Evolutionary conservation across 2,888 invertebrate genomes (phyloP), one percentile per base, ranked within the genome.

Genomic region (Hydrotaea cyrtoneurina): DNA sequence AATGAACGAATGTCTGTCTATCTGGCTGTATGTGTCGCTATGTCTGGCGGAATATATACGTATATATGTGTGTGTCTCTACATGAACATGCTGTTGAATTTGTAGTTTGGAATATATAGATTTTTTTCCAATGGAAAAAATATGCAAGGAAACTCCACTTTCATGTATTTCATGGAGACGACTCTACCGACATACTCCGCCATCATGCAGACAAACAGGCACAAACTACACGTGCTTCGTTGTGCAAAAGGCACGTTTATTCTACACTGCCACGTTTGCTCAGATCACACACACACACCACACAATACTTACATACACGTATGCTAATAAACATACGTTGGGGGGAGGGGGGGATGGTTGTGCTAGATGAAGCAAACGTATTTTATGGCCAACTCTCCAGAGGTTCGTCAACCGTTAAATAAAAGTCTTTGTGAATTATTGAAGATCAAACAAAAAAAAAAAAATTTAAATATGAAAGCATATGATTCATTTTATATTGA

Each of bases 61-160:
- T 43, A 43, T 3, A 15, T 13, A 50, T 50, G n/a, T 13, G 1
- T n/a, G 50, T 50, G n/a, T 50, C 15, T 3, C 59, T 23, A 15
- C 23, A 7, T 55, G 55, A n/a, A 50, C n/a, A 23, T 26, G 26
- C 2, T 59, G 59, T 26, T 26, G 5, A 59, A 23, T 59, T 23
- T 59, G 26, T 59, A 59, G 23, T 59, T 59, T 2, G 13, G 50
- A 26, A 59, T 59, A 59, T 19, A 57, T 59, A 39, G 8, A 39
- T 39, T 39, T 59, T 26, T 26, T 26, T 59, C 59, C 59, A 4
- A 59, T 59, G 26, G 59, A 26, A 59, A 59, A 59, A 19, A 55
- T 55, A 21, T 55, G 31, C 31, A 31, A 4, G n/a, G n/a, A 53
- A 53, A 17, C 17, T 17, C 17, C 8, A 17, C n/a, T n/a, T n/a